phyloP scores from a whole-genome alignment of 2,113 vertebrate genomes.

The Cepphus grylle region DNA sequence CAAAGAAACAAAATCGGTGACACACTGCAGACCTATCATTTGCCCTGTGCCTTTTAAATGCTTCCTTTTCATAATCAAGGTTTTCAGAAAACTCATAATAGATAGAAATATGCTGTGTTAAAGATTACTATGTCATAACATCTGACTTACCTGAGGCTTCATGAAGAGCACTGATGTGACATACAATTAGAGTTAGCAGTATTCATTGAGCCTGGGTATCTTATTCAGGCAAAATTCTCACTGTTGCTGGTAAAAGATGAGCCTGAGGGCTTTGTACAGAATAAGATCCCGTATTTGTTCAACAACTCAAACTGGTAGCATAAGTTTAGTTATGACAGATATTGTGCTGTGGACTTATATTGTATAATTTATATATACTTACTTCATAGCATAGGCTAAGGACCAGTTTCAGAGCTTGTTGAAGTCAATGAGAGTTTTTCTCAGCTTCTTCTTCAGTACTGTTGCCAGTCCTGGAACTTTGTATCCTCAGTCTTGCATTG shows the following conservation, averaged over 20 bases:
- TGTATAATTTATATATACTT: background rate
- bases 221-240: background rate
- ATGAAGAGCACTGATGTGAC: background rate
- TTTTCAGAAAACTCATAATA: background rate
- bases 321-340: background rate
- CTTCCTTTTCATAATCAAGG: background rate
- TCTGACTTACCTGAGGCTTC: background rate
- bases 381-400: background rate
- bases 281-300: background rate
- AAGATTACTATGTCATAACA: background rate
- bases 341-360: background rate
- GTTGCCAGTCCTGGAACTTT: background rate
- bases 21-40: background rate
- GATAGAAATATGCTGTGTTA: background rate
- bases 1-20: background rate
- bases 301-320: background rate
- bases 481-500: background rate
- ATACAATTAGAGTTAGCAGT: background rate
- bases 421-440: background rate
- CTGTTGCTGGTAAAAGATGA: background rate
- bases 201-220: background rate
- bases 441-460: background rate
- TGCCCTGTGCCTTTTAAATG: background rate
- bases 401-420: background rate
- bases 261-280: background rate